Conservation (phyloP, 2,888 invertebrate species). For the Amphipoea oculea region DNA sequence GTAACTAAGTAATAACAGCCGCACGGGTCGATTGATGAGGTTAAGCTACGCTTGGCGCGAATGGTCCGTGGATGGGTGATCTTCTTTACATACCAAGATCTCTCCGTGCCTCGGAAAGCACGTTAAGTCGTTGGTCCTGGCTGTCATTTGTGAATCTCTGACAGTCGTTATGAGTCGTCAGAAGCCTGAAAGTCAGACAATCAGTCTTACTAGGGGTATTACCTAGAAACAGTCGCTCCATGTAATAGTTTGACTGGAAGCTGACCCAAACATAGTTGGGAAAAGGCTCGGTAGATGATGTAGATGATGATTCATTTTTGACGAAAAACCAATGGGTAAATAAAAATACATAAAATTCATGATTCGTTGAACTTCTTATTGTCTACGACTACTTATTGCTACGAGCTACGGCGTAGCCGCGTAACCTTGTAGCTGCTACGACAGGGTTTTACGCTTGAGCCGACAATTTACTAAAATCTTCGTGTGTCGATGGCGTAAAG, state of each 20-base stretch:
- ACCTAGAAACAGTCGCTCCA: neutral
- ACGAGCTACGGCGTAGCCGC: conserved; percentile 53
- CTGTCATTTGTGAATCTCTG: too few species aligned
- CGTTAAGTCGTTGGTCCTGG: too few species aligned
- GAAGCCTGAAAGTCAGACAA: too few species aligned
- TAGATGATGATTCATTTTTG: neutral
- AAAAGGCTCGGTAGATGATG: neutral
- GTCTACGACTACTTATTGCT: conserved; percentile 24
- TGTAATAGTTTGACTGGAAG: neutral
- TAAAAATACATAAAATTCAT: neutral
- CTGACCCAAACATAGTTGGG: neutral
- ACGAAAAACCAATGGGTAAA: neutral
- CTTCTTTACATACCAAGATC: too few species aligned
- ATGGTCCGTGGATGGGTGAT: neutral
- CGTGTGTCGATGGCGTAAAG: neutral
- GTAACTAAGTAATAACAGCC: too few species aligned
- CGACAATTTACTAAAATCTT: conserved; percentile 41
- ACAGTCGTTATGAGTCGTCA: too few species aligned
- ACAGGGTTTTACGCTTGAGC: conserved; percentile 28
- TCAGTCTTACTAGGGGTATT: neutral
- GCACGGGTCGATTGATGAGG: neutral
- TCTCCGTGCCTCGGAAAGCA: too few species aligned
- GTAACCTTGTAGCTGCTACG: conserved; percentile 49
- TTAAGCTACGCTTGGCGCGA: neutral
- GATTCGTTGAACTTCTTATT: neutral